Conservation (phyloP, 2,888 invertebrate genomes). For the Acanthosepion pharaonis region DNA sequence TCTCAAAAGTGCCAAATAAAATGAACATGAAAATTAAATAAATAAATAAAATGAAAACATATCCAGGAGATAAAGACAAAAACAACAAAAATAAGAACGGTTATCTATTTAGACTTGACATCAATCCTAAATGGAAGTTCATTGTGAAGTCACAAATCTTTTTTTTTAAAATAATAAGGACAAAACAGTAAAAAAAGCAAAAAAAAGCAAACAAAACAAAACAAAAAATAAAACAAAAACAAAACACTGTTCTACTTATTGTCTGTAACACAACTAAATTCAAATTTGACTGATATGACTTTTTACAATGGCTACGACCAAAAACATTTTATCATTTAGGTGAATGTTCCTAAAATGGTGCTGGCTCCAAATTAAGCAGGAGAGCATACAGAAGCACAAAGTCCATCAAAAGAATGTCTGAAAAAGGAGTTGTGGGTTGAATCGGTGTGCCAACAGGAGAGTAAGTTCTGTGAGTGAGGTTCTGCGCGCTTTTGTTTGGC, state of each 20-base stretch:
- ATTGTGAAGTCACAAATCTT: not conserved
- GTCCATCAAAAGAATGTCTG: conserved; percentile 33
- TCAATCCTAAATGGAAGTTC: not conserved
- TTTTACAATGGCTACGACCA: conserved; percentile 18
- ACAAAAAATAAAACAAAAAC: not conserved
- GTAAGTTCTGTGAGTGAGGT: conserved; percentile 21
- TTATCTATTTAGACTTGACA: not conserved
- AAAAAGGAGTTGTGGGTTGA: conserved; percentile 33
- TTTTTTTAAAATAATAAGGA: not conserved
- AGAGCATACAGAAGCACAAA: conserved; percentile 18
- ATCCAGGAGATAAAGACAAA: not conserved
- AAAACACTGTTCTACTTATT: not conserved
- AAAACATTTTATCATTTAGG: not conserved
- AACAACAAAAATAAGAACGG: not conserved
- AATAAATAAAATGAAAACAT: conserved; percentile 13
- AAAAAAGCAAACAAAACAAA: not conserved
- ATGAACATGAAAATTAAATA: too few relatives aligned
- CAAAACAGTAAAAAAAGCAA: not conserved
- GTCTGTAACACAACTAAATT: not conserved
- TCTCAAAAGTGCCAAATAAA: not conserved
- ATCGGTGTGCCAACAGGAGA: conserved; percentile 33
- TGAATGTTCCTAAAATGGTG: conserved; percentile 21
- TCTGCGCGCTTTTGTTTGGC: conserved; percentile 33
- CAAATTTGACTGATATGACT: conserved; percentile 8
- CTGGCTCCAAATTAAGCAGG: not conserved